A percentile compares a stretch with the other conserved stretches of the same genome.
Evolutionary conservation across 1,140 invertebrate species (phyloP).

Genomic region (Sitophilus oryzae): DNA sequence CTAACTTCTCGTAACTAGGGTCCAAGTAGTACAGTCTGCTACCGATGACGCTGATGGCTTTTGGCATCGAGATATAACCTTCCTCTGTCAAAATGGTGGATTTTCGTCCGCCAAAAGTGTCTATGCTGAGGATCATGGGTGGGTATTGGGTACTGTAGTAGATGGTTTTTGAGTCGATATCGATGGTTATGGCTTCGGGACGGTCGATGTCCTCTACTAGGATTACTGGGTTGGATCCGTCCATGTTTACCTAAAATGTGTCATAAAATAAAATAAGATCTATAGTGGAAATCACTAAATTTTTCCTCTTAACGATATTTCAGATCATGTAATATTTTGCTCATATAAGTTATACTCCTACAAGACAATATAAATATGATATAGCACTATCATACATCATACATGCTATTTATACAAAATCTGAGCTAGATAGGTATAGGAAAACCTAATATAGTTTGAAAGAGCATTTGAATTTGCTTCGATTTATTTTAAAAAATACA

Average conservation of each 20-base stretch:
- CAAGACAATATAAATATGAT: too few species aligned
- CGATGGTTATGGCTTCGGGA: slow-evolving; percentile 80
- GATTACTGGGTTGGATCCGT: slow-evolving; percentile 73
- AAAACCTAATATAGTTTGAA: too few species aligned
- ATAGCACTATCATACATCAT: too few species aligned
- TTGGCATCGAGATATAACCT: slow-evolving; percentile 69
- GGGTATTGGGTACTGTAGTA: slow-evolving; percentile 82
- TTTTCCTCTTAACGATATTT: not conserved
- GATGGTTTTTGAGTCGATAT: slow-evolving; percentile 74
- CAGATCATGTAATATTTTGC: too few species aligned
- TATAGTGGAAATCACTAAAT: not conserved
- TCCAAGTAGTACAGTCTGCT: slow-evolving; percentile 85
- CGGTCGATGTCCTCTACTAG: slow-evolving; percentile 60
- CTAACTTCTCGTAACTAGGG: slow-evolving; percentile 82
- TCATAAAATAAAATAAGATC: not conserved
- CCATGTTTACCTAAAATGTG: slow-evolving; percentile 72
- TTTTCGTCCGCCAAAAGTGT: slow-evolving; percentile 67
- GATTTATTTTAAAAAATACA: too few species aligned
- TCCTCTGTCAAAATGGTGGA: slow-evolving; percentile 61
- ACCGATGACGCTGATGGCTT: slow-evolving; percentile 78
- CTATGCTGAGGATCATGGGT: slow-evolving; percentile 65
- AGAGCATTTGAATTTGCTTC: too few species aligned
- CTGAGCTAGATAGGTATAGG: too few species aligned
- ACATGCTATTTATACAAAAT: too few species aligned
- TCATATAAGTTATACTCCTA: too few species aligned